Percentiles rank a stretch among this genome's conserved stretches.
Evolutionary conservation across 2,888 invertebrate genomes (phyloP).

Genomic region (Oxycera nigricornis): DNA sequence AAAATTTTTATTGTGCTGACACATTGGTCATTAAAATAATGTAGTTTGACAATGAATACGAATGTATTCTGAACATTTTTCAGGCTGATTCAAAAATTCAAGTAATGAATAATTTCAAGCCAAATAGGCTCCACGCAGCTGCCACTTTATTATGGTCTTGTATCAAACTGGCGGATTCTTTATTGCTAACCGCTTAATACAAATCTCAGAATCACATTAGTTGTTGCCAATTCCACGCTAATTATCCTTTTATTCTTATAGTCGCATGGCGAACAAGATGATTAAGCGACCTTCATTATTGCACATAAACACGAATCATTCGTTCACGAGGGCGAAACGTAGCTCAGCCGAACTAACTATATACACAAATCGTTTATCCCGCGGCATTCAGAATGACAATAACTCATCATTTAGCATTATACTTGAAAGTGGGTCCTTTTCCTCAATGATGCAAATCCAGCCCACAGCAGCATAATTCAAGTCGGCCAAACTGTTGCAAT

Average conservation of each 20-base stretch:
- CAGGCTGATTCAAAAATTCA: too few relatives aligned
- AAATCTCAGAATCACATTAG: constrained; percentile 12
- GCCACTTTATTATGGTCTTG: too few relatives aligned
- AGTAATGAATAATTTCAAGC: too few relatives aligned
- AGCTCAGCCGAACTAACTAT: neutral
- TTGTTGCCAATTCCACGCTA: constrained; percentile 23
- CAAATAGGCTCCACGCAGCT: too few relatives aligned
- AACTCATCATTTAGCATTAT: constrained; percentile 12
- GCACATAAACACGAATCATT: constrained; percentile 36
- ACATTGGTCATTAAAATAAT: too few relatives aligned
- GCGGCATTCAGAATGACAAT: neutral
- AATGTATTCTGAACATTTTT: too few relatives aligned
- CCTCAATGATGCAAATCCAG: constrained; percentile 36
- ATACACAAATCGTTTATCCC: neutral
- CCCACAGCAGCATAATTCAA: constrained; percentile 26
- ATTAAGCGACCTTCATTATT: constrained; percentile 24
- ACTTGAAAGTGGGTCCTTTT: neutral
- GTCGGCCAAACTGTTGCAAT: constrained; percentile 25
- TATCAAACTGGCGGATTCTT: too few relatives aligned
- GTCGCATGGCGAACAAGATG: constrained; percentile 7
- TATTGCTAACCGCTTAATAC: constrained; percentile 16
- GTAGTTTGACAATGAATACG: too few relatives aligned
- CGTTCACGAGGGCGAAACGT: neutral
- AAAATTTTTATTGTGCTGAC: too few relatives aligned
- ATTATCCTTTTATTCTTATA: neutral